A percentile compares a stretch with the other conserved stretches of the same genome.
Evolutionary conservation across 92 coral and sea anemone genomes (phyloP).

Genomic region (Meandrina meandrites): DNA sequence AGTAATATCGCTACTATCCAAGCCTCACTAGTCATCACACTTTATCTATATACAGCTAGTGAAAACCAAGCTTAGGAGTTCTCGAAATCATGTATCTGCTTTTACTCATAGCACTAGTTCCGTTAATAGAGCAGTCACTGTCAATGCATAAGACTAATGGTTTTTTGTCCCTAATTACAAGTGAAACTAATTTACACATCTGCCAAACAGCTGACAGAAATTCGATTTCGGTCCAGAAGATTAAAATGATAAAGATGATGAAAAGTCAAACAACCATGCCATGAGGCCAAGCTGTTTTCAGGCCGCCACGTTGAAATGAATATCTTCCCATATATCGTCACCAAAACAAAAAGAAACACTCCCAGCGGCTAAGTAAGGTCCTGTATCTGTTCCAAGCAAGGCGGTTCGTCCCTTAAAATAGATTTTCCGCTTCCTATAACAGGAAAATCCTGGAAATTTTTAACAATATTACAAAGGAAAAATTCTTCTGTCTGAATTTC

Average conservation of each 20-base stretch:
- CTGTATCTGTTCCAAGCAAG: neutral
- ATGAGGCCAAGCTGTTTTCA: neutral
- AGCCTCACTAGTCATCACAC: too few species aligned
- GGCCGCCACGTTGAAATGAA: neutral
- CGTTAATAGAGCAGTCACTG: too few species aligned
- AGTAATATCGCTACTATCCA: too few species aligned
- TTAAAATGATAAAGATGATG: neutral
- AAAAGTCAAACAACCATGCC: neutral
- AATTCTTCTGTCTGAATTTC: neutral
- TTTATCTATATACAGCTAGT: too few species aligned
- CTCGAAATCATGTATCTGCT: too few species aligned
- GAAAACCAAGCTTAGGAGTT: too few species aligned
- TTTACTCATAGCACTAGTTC: too few species aligned
- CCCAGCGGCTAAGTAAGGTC: neutral
- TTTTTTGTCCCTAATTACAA: neutral
- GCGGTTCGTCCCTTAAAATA: neutral
- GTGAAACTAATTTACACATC: neutral
- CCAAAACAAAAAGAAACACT: neutral
- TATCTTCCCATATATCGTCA: neutral
- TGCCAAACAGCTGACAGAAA: neutral
- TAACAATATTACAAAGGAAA: neutral
- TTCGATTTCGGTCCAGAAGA: neutral
- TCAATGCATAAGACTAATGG: too few species aligned
- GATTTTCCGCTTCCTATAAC: neutral
- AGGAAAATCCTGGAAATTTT: constrained; percentile 1